Base-by-base conservation (phyloP, 2,797 vertebrate species). In the Rhinogobio ventralis region DNA sequence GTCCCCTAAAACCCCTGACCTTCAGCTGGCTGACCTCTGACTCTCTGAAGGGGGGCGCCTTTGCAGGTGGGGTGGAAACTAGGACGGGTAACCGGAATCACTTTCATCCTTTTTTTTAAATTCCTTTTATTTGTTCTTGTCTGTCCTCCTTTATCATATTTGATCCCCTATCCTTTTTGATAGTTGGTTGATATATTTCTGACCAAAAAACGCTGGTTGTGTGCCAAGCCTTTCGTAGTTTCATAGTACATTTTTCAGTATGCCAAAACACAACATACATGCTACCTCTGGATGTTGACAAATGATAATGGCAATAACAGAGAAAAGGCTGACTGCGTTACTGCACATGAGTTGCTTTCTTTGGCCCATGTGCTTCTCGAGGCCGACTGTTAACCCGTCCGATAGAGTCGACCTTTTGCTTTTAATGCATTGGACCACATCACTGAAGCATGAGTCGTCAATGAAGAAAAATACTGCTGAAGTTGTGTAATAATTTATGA, bases 311-410 rank as follows among this genome's bases (percentile, higher is more conserved):
- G 84, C 83, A 89, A 87, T 81, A 91, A 88, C 89, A 93, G 91
- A 84, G 91, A 88, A 87, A 88, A 79, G 71, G 73, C 88, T 81
- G 78, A 92, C 88, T 77, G 75, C 39, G 57, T 88, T 91, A 90
- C 86, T 86, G 25, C 84, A 85, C 89, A 90, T 77, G 62, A 11
- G 74, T 66, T 92, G 92, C 93, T 95, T 93, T 92, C 85, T 88
- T 95, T 95, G 94, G 93, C 93, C 81, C 9, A 0, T 75, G 45
- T 68, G 8, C 53, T 49, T 49, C 82, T 33, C 66, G 28, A 71
- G 57, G 53, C 76, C 8, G 72, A 76, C 86, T 67, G 68, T 83
- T n/a, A 28, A 76, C 90, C 62, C 20, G 76, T 90, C 85, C 86
- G 80, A 79, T 49, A 91, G 86, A 88, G 79, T 86, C 86, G 86